A percentile compares a stretch with the other conserved stretches of the same genome.
Evolutionary conservation across 2,888 invertebrate species (phyloP).

Genomic region (Carabus problematicus): DNA sequence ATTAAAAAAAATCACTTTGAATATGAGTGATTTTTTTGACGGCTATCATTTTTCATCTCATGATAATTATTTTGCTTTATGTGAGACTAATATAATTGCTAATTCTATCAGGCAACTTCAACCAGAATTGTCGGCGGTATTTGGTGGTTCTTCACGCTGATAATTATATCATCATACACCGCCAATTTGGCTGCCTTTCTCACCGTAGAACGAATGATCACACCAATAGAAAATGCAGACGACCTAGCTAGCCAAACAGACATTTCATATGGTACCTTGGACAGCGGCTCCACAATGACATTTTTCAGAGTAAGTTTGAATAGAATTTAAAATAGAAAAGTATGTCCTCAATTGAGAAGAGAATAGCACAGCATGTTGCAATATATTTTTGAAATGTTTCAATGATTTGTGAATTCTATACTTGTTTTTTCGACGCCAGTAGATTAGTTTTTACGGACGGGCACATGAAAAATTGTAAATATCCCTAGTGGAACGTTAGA

Average conservation of each 20-base stretch:
- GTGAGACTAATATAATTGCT: not conserved
- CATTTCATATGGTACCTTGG: conserved; percentile 84
- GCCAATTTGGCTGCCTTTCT: conserved; percentile 91
- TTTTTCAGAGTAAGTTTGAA: conserved; percentile 80
- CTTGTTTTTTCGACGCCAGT: too few species aligned
- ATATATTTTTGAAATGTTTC: too few species aligned
- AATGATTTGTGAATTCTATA: too few species aligned
- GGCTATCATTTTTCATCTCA: not conserved
- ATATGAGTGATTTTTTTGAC: not conserved
- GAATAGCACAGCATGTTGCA: too few species aligned
- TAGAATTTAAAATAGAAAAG: not conserved
- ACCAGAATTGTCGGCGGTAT: conserved; percentile 85
- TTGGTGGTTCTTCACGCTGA: conserved; percentile 94
- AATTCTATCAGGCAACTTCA: conserved; percentile 64
- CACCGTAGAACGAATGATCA: conserved; percentile 88
- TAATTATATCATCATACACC: conserved; percentile 90
- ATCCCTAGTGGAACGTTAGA: conserved; percentile 30
- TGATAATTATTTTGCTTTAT: not conserved
- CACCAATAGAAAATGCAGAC: conserved; percentile 85
- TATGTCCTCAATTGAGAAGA: too few species aligned
- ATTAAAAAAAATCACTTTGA: conserved; percentile 2
- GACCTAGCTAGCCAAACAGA: conserved; percentile 82
- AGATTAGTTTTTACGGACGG: too few species aligned
- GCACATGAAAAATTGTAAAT: conserved; percentile 26
- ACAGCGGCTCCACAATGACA: conserved; percentile 86